Evolutionary conservation across 2,888 invertebrate genomes (phyloP).

Genomic region (Uloborus plumipes): DNA sequence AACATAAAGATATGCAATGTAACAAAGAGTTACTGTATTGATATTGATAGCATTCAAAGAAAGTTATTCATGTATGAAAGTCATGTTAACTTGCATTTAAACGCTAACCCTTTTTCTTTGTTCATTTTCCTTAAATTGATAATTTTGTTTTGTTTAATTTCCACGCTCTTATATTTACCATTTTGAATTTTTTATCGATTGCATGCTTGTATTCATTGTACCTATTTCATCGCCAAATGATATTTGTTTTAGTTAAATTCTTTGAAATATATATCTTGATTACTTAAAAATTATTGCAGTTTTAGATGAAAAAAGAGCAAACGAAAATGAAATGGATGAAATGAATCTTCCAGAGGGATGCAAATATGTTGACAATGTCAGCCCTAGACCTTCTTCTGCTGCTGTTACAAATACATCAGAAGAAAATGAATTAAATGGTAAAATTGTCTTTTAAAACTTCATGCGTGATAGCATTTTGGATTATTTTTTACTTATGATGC

Average conservation of each 20-base stretch:
- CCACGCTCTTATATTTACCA: background rate
- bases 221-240: background rate
- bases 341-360: constrained; percentile 42
- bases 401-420: background rate
- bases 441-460: no score
- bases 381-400: constrained; percentile 32
- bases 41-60: no score
- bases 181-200: no score
- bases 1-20: no score
- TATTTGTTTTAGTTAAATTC: background rate
- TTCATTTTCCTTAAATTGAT: no score
- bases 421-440: constrained; percentile 44
- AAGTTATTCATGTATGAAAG: no score
- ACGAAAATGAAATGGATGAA: constrained; percentile 23
- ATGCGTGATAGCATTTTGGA: no score
- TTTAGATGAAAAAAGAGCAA: background rate
- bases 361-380: constrained; percentile 43
- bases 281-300: background rate
- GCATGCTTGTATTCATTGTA: no score
- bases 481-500: no score
- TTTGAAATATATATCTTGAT: background rate
- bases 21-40: no score
- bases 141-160: background rate
- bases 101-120: no score
- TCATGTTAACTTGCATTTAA: no score